These are phyloP conservation scores for Nowickia ferox DNA, from an alignment of 2,888 invertebrate genomes.

Conservation along the genomic window DNA sequence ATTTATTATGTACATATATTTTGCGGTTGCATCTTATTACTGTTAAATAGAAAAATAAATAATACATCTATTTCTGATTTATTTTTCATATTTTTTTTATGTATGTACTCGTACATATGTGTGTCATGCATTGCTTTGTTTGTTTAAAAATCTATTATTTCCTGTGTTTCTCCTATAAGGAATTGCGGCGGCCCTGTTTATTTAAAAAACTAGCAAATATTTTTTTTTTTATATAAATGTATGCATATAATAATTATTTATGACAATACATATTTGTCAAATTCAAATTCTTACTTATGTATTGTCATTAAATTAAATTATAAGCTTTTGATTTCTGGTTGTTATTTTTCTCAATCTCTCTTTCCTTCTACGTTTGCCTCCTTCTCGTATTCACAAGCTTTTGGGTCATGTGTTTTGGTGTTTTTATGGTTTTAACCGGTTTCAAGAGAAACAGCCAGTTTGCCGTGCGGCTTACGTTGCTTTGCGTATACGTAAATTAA, in stretches of 20 bases:
- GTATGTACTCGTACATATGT: not conserved
- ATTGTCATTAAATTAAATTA: not conserved
- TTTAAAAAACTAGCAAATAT: not conserved
- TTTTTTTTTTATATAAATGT: not conserved
- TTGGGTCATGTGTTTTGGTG: not conserved
- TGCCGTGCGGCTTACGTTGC: too few species aligned
- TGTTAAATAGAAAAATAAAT: constrained; percentile 9
- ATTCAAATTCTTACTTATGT: not conserved
- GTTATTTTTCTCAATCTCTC: too few species aligned
- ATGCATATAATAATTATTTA: not conserved
- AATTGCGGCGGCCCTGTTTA: not conserved
- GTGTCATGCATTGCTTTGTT: constrained; percentile 16
- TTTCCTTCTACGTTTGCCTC: not conserved
- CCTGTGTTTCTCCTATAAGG: not conserved
- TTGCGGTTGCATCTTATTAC: not conserved
- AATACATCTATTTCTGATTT: constrained; percentile 13
- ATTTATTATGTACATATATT: not conserved
- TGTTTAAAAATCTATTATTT: constrained; percentile 9
- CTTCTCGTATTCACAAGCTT: not conserved
- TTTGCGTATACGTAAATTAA: too few species aligned
- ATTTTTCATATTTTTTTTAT: not conserved
- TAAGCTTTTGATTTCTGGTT: not conserved
- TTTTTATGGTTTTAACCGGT: not conserved
- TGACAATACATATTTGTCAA: not conserved
- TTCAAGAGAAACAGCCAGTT: not conserved